These are phyloP conservation scores for Dendropsophus ebraccatus DNA, from an alignment of 2,113 vertebrate species.

Conservation along the genomic window DNA sequence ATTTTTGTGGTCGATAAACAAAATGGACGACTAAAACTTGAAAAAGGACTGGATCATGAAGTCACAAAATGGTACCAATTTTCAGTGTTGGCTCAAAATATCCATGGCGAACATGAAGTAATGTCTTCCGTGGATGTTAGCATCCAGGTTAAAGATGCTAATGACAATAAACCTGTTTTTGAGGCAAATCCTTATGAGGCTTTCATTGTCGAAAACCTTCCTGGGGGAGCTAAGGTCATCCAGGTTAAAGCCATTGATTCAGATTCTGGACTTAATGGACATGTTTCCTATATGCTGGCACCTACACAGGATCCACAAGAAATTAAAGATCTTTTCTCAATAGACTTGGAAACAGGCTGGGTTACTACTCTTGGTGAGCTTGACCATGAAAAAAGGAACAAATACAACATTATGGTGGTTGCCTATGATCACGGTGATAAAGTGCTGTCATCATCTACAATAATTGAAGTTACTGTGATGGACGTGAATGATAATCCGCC, in stretches of 20 bases:
- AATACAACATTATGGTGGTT: slow-evolving; percentile 79
- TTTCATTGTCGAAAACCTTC: slow-evolving; percentile 89
- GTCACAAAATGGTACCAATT: slow-evolving; percentile 95
- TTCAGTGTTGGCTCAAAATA: slow-evolving; percentile 77
- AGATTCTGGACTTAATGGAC: slow-evolving; percentile 90
- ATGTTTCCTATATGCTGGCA: slow-evolving; percentile 86
- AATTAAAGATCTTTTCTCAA: slow-evolving; percentile 82
- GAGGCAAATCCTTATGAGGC: slow-evolving; percentile 91
- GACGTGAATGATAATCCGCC: slow-evolving; percentile 95
- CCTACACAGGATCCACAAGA: slow-evolving; percentile 77
- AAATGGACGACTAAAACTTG: slow-evolving; percentile 87
- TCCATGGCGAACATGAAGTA: slow-evolving; percentile 76
- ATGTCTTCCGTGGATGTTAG: slow-evolving; percentile 83
- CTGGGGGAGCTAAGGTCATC: slow-evolving; percentile 84
- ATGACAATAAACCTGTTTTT: slow-evolving; percentile 90
- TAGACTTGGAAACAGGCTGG: slow-evolving; percentile 92
- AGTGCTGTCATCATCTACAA: slow-evolving; percentile 78
- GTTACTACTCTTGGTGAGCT: slow-evolving; percentile 92
- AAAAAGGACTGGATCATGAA: slow-evolving; percentile 92
- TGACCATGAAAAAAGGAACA: slow-evolving; percentile 82
- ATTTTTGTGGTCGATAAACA: slow-evolving; percentile 88
- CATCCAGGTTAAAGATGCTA: slow-evolving; percentile 91
- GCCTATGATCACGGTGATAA: slow-evolving; percentile 90
- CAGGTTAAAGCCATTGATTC: slow-evolving; percentile 88
- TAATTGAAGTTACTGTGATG: slow-evolving; percentile 86